Percentiles rank a stretch among this genome's conserved stretches.
These are phyloP conservation scores for Pangasius krempfi DNA, from an alignment of 2,797 vertebrate species.

Conservation along the genomic window DNA sequence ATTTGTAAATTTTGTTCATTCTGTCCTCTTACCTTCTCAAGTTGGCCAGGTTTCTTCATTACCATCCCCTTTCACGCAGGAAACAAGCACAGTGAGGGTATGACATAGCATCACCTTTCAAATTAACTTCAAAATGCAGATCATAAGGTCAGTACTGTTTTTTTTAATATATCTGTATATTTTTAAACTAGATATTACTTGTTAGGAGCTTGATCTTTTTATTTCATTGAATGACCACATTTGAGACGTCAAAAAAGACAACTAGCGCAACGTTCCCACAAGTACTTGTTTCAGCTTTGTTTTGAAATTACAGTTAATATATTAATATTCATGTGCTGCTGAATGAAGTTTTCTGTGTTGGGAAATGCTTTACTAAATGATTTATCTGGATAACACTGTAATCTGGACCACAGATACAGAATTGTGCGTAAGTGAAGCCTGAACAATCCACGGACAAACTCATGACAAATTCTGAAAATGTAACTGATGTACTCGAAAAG, in stretches of 20 bases:
- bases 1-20: conserved; percentile 51
- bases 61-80: conserved; percentile 34
- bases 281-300: too few relatives aligned
- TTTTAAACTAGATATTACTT: neutral
- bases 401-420: neutral
- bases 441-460: neutral
- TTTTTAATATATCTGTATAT: neutral
- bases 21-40: conserved; percentile 14
- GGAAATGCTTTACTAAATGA: neutral
- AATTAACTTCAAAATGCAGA: conserved; percentile 41
- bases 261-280: neutral
- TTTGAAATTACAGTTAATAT: neutral
- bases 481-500: neutral
- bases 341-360: neutral
- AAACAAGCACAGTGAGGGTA: conserved; percentile 51
- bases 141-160: conserved; percentile 46
- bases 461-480: neutral
- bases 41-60: conserved; percentile 39
- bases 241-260: neutral
- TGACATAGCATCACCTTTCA: conserved; percentile 36
- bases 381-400: neutral
- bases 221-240: neutral
- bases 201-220: neutral
- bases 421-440: neutral
- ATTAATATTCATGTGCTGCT: neutral